Conservation (phyloP, 1,140 invertebrate species). For the Nasonia longicornis region DNA sequence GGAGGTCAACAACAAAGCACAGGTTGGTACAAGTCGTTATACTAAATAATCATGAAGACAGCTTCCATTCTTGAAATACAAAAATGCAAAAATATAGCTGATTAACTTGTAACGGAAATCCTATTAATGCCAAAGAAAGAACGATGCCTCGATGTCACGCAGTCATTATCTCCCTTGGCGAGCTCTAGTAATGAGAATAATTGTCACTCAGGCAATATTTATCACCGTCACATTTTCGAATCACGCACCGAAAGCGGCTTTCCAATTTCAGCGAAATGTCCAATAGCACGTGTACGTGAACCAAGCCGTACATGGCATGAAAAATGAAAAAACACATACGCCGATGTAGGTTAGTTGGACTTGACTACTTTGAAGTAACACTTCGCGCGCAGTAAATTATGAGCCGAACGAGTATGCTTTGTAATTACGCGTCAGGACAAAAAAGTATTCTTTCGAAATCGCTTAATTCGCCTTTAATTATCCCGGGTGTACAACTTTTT, state of each 20-base stretch:
- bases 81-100: not conserved
- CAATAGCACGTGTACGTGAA: not conserved
- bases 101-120: no score
- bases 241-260: not conserved
- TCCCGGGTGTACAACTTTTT: not conserved
- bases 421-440: not conserved
- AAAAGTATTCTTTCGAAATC: not conserved
- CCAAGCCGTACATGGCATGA: not conserved
- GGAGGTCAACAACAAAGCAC: conserved; percentile 78
- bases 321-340: not conserved
- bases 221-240: not conserved
- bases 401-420: not conserved
- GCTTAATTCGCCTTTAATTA: not conserved
- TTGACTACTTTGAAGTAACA: not conserved
- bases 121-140: no score
- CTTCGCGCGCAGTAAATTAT: not conserved
- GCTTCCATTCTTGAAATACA: not conserved
- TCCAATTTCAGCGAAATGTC: conserved; percentile 6
- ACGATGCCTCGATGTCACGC: not conserved
- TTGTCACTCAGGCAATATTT: not conserved
- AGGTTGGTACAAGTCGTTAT: conserved; percentile 69
- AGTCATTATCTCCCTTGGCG: not conserved
- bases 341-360: conserved; percentile 30
- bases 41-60: no score
- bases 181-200: not conserved